phyloP scores from a whole-genome alignment of 2,113 vertebrate genomes.

The Illadopsis cleaveri region DNA sequence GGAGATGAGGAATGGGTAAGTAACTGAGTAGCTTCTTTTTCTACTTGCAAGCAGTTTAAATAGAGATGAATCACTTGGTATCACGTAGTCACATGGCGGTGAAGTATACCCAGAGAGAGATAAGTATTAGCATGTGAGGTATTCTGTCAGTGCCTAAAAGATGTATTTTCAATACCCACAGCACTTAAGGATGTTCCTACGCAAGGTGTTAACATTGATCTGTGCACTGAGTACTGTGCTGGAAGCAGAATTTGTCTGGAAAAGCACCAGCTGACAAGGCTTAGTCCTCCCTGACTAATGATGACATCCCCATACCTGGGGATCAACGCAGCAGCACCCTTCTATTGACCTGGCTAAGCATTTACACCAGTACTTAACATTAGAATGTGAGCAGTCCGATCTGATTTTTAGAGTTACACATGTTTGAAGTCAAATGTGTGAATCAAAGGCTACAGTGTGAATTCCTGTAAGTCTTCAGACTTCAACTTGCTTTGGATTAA shows the following conservation, averaged over 20 bases:
- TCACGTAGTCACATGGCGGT: not conserved
- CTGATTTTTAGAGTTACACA: not conserved
- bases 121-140: not conserved
- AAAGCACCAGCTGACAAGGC: not conserved
- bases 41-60: conserved; percentile 22
- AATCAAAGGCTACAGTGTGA: not conserved
- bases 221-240: not conserved
- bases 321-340: not conserved
- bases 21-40: not conserved
- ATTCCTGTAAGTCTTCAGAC: not conserved
- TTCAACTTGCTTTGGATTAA: not conserved
- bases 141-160: not conserved
- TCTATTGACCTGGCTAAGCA: conserved; percentile 15
- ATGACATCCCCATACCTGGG: not conserved
- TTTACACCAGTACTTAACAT: not conserved
- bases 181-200: not conserved
- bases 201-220: conserved; percentile 12
- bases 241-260: conserved; percentile 20
- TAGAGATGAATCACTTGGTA: not conserved
- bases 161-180: not conserved
- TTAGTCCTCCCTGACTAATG: not conserved
- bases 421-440: not conserved
- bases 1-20: not conserved
- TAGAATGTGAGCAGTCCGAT: not conserved
- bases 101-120: not conserved